Conservation (phyloP, 2,113 vertebrate species). For the Caranx melampygus region DNA sequence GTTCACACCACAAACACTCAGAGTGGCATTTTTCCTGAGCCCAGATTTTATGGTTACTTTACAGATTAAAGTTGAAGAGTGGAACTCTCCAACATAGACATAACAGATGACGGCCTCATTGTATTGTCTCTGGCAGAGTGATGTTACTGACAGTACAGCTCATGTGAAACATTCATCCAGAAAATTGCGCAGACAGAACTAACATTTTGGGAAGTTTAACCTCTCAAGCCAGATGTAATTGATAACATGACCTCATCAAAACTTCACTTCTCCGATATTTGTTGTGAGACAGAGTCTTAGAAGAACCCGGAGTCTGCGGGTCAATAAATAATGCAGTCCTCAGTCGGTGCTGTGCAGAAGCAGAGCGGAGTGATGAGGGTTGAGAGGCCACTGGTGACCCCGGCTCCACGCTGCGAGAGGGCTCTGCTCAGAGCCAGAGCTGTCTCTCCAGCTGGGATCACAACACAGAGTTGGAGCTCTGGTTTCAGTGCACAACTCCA, state of each 20-base stretch:
- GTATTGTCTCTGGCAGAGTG: slow-evolving; percentile 39
- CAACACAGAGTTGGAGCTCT: slow-evolving; percentile 76
- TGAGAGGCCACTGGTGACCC: slow-evolving; percentile 75
- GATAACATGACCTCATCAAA: slow-evolving; percentile 61
- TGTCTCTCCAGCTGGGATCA: slow-evolving; percentile 84
- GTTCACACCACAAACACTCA: slow-evolving; percentile 53
- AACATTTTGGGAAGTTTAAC: slow-evolving; percentile 33
- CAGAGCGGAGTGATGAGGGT: slow-evolving; percentile 67
- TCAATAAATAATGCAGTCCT: slow-evolving; percentile 63
- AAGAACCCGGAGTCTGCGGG: slow-evolving; percentile 23
- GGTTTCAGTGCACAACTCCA: slow-evolving; percentile 79
- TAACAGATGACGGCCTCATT: slow-evolving; percentile 44
- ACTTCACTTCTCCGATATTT: slow-evolving; percentile 43
- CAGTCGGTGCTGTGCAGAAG: slow-evolving; percentile 42
- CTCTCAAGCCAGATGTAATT: slow-evolving; percentile 38
- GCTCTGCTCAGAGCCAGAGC: slow-evolving; percentile 69
- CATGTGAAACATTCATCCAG: slow-evolving; percentile 48
- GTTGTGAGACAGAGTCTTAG: slow-evolving; percentile 40
- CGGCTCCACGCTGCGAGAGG: slow-evolving; percentile 73
- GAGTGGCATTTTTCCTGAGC: slow-evolving; percentile 45
- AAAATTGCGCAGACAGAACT: slow-evolving; percentile 29
- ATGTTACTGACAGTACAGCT: slow-evolving; percentile 48
- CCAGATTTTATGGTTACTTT: slow-evolving; percentile 60
- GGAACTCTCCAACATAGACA: slow-evolving; percentile 47
- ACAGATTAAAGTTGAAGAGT: slow-evolving; percentile 38